Evolutionary conservation across 2,888 invertebrate species (phyloP).

Genomic region (Apamea epomidion): DNA sequence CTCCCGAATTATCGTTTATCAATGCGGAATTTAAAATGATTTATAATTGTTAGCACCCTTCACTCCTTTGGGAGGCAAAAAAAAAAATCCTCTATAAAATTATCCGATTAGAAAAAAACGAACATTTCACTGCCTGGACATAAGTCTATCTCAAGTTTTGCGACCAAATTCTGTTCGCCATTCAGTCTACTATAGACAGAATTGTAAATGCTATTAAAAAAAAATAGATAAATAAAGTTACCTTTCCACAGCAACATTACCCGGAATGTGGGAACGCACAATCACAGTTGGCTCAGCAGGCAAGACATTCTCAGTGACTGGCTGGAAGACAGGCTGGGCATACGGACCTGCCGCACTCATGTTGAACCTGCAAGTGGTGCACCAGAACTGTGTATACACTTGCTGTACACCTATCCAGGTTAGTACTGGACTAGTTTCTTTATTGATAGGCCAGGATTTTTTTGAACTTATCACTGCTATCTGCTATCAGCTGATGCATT

Average conservation of each 20-base stretch:
- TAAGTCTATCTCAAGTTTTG: too few species aligned
- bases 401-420: conserved; percentile 96
- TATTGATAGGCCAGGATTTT: neutral
- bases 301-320: conserved; percentile 99
- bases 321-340: conserved; percentile 99
- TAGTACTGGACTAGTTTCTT: conserved; percentile 23
- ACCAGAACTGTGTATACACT: conserved; percentile 98
- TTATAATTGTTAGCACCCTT: neutral
- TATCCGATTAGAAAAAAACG: too few species aligned
- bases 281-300: conserved; percentile 99
- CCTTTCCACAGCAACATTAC: conserved; percentile 93
- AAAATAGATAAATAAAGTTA: too few species aligned
- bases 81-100: too few species aligned
- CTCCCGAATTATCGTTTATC: neutral
- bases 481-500: neutral
- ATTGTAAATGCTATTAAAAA: too few species aligned
- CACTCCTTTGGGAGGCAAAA: neutral
- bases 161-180: too few species aligned
- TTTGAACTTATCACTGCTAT: neutral
- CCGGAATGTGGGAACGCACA: conserved; percentile 99
- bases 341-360: conserved; percentile 96
- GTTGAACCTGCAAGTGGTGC: conserved; percentile 95
- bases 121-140: too few species aligned
- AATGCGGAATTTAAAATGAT: neutral
- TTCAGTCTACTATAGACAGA: too few species aligned